phyloP scores from a whole-genome alignment of 2,797 vertebrate species.

The Xiphorhynchus erythropygius region DNA sequence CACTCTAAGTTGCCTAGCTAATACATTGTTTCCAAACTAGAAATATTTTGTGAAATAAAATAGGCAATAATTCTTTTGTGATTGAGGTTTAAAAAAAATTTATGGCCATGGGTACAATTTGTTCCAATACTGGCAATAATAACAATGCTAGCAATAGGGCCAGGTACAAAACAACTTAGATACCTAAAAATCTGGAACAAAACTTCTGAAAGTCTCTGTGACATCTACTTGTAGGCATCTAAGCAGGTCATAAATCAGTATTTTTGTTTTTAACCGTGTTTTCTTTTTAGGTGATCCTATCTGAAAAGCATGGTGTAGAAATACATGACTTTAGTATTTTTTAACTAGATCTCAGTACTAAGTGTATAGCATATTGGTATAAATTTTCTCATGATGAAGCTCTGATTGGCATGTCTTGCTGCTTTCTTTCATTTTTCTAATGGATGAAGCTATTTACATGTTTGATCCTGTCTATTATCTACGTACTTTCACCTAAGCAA shows the following conservation, averaged over 20 bases:
- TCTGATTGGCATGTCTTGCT: background rate
- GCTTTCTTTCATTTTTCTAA: background rate
- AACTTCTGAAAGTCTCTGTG: background rate
- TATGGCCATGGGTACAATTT: background rate
- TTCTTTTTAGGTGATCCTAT: background rate
- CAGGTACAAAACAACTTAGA: background rate
- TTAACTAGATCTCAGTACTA: background rate
- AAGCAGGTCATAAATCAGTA: background rate
- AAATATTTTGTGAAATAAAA: background rate
- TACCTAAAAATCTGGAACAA: background rate
- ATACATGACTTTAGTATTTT: background rate
- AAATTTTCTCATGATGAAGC: background rate
- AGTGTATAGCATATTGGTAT: background rate
- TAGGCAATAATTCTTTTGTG: background rate
- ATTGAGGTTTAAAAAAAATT: background rate
- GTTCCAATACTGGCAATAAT: background rate
- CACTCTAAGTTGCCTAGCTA: background rate
- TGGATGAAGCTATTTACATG: background rate
- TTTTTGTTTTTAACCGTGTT: background rate
- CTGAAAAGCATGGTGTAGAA: background rate
- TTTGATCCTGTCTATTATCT: background rate
- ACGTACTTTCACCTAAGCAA: background rate
- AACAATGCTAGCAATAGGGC: background rate
- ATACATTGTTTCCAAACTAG: background rate
- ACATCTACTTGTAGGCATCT: background rate